Evolutionary conservation across 1,140 invertebrate species (phyloP).

Genomic region (Chrysoperla carnea): DNA sequence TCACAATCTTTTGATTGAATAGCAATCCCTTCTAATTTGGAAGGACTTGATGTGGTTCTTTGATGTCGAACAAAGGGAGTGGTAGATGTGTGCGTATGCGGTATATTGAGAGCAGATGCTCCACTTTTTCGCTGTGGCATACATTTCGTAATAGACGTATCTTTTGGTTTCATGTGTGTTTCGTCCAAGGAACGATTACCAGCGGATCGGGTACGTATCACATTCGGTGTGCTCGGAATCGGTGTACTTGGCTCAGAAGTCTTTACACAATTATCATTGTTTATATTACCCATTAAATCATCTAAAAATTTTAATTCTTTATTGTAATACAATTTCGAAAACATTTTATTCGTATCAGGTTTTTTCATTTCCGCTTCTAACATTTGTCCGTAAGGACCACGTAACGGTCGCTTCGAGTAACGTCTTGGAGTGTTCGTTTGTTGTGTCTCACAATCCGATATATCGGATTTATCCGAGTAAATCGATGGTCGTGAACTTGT

Average conservation of each 20-base stretch:
- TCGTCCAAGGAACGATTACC: slow-evolving; percentile 28
- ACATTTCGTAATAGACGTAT: too few relatives aligned
- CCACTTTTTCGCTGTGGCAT: too few relatives aligned
- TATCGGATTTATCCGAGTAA: slow-evolving; percentile 19
- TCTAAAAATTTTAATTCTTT: slow-evolving; percentile 34
- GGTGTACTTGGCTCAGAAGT: too few relatives aligned
- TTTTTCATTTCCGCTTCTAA: slow-evolving; percentile 68
- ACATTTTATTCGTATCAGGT: slow-evolving; percentile 27
- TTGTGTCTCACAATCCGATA: slow-evolving; percentile 33
- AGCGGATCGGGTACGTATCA: slow-evolving; percentile 11
- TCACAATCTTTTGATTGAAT: too few relatives aligned
- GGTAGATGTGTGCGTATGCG: too few relatives aligned
- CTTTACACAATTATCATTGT: not conserved
- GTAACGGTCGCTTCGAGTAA: slow-evolving; percentile 53
- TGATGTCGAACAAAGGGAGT: slow-evolving; percentile 35
- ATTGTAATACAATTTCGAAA: slow-evolving; percentile 27
- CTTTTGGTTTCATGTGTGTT: slow-evolving; percentile 15
- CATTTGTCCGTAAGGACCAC: slow-evolving; percentile 70
- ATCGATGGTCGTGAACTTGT: slow-evolving; percentile 10
- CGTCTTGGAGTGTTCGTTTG: slow-evolving; percentile 25
- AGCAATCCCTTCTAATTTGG: slow-evolving; percentile 42
- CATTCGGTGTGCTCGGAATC: slow-evolving; percentile 1
- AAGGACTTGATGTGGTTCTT: slow-evolving; percentile 60
- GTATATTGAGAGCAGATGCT: too few relatives aligned
- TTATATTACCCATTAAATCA: slow-evolving; percentile 13